Evolutionary conservation across 2,888 invertebrate genomes (phyloP).

Genomic region (Ariolimax columbianus): DNA sequence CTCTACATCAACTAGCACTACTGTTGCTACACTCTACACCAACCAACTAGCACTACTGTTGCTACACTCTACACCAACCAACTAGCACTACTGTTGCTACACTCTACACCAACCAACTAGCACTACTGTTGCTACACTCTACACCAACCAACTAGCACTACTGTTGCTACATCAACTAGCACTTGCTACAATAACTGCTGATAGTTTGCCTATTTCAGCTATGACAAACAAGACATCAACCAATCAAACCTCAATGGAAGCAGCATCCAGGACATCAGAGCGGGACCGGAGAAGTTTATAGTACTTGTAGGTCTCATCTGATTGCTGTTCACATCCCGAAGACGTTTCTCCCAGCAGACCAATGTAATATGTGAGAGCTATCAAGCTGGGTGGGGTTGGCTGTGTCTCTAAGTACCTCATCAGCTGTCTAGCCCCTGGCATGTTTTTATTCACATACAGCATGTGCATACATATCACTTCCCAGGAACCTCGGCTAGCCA

Average conservation of each 20-base stretch:
- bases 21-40: too few species aligned
- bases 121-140: too few species aligned
- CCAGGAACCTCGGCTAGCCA: constrained; percentile 5
- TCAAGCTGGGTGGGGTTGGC: neutral
- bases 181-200: neutral
- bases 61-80: too few species aligned
- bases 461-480: constrained; percentile 46
- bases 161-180: neutral
- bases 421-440: constrained; percentile 5
- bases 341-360: constrained; percentile 43
- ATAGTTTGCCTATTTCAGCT: neutral
- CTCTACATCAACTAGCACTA: too few species aligned
- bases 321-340: constrained; percentile 6
- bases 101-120: too few species aligned
- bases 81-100: too few species aligned
- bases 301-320: constrained; percentile 25
- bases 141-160: too few species aligned
- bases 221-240: neutral
- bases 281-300: constrained; percentile 33
- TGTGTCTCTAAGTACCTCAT: constrained; percentile 34
- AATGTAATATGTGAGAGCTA: constrained; percentile 35
- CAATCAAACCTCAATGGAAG: constrained; percentile 44
- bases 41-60: too few species aligned
- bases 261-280: constrained; percentile 41
- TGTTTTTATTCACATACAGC: constrained; percentile 30